Conservation (phyloP, 2,888 invertebrate species). For the Magallana nippona region DNA sequence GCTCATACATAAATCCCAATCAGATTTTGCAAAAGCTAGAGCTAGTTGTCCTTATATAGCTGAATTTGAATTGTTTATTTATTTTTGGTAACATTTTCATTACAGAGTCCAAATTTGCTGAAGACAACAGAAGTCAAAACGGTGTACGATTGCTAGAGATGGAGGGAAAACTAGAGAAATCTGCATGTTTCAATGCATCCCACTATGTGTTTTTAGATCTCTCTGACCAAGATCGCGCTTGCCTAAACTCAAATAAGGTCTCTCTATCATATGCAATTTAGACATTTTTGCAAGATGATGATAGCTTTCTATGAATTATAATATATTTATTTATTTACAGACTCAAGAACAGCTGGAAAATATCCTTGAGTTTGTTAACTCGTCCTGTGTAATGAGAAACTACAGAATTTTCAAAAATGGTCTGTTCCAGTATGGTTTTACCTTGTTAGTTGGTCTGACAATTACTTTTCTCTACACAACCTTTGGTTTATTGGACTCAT, state of each 20-base stretch:
- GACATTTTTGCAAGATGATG: not conserved
- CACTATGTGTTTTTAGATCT: conserved; percentile 2
- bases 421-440: not conserved
- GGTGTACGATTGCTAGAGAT: conserved; percentile 9
- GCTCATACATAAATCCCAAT: too few relatives aligned
- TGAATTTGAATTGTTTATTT: too few relatives aligned
- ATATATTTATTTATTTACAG: not conserved
- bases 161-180: not conserved
- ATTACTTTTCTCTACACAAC: not conserved
- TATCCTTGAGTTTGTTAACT: not conserved
- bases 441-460: not conserved
- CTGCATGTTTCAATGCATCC: conserved; percentile 15
- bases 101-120: not conserved
- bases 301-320: not conserved
- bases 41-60: too few relatives aligned
- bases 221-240: not conserved
- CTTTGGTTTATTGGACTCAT: not conserved
- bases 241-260: not conserved
- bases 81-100: not conserved
- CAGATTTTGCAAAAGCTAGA: too few relatives aligned
- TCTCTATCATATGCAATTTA: not conserved
- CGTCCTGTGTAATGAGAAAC: not conserved
- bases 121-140: conserved; percentile 25
- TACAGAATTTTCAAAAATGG: conserved; percentile 12
- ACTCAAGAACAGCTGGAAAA: not conserved